A percentile compares a stretch with the other conserved stretches of the same genome.
Conservation (phyloP, 2,888 invertebrate genomes). For the Drosophila nigritarsus region DNA sequence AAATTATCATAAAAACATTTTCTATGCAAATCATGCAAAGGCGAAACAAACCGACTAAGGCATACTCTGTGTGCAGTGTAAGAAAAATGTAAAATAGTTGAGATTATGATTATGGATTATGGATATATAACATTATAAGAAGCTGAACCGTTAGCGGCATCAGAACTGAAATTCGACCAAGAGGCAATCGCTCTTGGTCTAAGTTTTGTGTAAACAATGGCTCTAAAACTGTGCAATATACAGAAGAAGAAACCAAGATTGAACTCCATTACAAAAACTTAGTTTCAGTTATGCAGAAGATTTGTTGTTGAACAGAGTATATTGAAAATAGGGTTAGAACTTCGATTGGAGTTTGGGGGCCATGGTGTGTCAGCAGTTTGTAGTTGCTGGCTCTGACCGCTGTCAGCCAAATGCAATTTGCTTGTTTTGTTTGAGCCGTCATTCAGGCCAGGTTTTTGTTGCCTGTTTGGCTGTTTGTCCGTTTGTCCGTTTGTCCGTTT, state of each 20-base stretch:
- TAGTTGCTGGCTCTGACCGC: conserved; percentile 21
- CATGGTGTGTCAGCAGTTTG: conserved; percentile 36
- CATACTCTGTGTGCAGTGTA: conserved; percentile 6
- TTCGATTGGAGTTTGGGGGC: conserved; percentile 3
- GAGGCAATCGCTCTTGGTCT: too few relatives aligned
- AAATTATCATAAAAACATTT: conserved; percentile 17
- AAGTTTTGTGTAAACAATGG: fast-evolving
- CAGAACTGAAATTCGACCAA: not conserved
- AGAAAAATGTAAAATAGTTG: not conserved
- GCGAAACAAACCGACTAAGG: not conserved
- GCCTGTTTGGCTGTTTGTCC: not conserved
- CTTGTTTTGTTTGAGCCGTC: conserved; percentile 45
- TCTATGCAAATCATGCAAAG: not conserved
- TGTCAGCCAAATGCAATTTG: conserved; percentile 51
- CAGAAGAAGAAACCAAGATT: not conserved
- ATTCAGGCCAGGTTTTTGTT: conserved; percentile 27
- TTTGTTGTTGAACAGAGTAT: conserved; percentile 1
- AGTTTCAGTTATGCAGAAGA: not conserved
- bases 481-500: not conserved
- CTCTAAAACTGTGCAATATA: not conserved
- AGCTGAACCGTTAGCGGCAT: not conserved
- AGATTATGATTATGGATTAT: not conserved
- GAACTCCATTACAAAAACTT: not conserved
- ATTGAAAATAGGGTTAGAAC: conserved; percentile 7
- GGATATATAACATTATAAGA: not conserved